Conservation (phyloP, 2,888 invertebrate genomes). For the Sarcophaga subvicina region DNA sequence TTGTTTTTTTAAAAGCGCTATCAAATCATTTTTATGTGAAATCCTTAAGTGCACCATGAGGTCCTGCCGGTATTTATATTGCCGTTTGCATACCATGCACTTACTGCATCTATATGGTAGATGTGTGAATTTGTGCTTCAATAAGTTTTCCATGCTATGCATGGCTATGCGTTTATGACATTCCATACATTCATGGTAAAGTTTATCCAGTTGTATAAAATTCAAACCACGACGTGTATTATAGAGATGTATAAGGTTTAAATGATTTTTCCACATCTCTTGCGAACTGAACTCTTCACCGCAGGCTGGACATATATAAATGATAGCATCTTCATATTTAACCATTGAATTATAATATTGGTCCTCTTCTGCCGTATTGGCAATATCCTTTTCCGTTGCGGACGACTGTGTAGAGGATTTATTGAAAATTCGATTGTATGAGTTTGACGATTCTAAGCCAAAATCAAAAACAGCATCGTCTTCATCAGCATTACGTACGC, state of each 20-base stretch:
- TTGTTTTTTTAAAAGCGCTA: conserved; percentile 55
- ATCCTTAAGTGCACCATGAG: conserved; percentile 78
- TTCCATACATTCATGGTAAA: conserved; percentile 77
- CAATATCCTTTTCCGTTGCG: conserved; percentile 26
- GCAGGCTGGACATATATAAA: conserved; percentile 78
- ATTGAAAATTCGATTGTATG: conserved; percentile 71
- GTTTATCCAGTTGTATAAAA: conserved; percentile 77
- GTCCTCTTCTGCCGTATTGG: conserved; percentile 42
- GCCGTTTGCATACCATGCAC: conserved; percentile 76
- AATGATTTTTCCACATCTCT: conserved; percentile 77
- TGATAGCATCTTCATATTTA: conserved; percentile 77
- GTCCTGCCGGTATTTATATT: conserved; percentile 79
- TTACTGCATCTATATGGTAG: conserved; percentile 78
- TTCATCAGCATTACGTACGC: conserved; percentile 59
- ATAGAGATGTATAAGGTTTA: conserved; percentile 76
- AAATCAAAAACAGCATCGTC: conserved; percentile 78
- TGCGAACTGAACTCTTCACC: conserved; percentile 76
- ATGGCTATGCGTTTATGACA: conserved; percentile 78
- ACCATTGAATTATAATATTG: conserved; percentile 71
- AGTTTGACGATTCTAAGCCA: conserved; percentile 72
- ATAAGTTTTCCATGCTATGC: conserved; percentile 78
- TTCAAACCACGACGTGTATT: conserved; percentile 77
- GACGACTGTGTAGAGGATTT: conserved; percentile 59
- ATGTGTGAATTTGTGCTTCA: conserved; percentile 79
- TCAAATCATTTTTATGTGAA: conserved; percentile 76